These are phyloP conservation scores for Spilosoma lubricipeda DNA, from an alignment of 2,888 invertebrate genomes.

Conservation along the genomic window DNA sequence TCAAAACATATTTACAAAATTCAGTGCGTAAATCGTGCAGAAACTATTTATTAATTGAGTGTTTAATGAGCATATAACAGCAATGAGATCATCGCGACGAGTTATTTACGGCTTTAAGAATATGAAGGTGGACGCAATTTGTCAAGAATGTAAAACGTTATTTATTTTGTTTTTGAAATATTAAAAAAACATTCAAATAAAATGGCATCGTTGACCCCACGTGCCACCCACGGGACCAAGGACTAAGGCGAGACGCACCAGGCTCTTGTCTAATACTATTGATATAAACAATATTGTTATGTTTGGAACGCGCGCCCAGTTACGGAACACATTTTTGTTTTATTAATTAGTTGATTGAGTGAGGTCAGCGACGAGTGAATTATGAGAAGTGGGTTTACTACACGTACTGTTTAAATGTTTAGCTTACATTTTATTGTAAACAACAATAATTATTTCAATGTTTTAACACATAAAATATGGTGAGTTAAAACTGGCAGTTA, in stretches of 20 bases:
- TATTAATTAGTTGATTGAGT: slow-evolving; percentile 1
- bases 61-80: neutral
- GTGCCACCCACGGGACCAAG: neutral
- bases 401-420: neutral
- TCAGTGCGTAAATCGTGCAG: neutral
- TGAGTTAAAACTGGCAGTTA: neutral
- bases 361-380: neutral
- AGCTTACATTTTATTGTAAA: neutral
- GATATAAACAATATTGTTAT: neutral
- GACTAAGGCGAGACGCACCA: neutral
- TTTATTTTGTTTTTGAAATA: neutral
- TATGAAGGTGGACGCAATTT: neutral
- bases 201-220: neutral
- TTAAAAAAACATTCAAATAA: neutral
- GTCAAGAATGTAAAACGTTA: neutral
- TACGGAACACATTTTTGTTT: neutral
- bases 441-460: neutral
- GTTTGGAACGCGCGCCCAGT: neutral
- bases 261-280: neutral
- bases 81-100: neutral
- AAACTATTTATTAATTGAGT: neutral
- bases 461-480: neutral
- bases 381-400: neutral
- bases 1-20: neutral
- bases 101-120: neutral